phyloP scores from a whole-genome alignment of 1,140 invertebrate genomes.

The Zaprionus gabonicus region DNA sequence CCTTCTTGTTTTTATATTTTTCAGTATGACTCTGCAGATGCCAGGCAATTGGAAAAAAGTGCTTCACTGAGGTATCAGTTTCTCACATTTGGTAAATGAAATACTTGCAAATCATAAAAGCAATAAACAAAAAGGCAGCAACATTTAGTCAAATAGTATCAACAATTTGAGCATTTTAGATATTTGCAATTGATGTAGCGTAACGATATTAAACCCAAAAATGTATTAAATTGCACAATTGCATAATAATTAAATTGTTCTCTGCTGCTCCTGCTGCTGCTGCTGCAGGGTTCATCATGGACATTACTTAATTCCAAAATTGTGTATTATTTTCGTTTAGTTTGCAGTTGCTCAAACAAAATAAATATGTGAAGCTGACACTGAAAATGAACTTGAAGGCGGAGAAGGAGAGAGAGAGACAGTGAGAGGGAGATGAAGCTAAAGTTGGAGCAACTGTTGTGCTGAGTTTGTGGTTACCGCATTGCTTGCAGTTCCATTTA shows the following conservation, averaged over 20 bases:
- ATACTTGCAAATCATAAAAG: too few relatives aligned
- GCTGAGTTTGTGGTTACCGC: constrained; percentile 4
- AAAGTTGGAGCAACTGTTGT: constrained; percentile 5
- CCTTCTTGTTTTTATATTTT: too few relatives aligned
- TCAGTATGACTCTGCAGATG: too few relatives aligned
- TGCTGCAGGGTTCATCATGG: constrained; percentile 20
- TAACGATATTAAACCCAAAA: too few relatives aligned
- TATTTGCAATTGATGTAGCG: too few relatives aligned
- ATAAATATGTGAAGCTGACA: constrained; percentile 21
- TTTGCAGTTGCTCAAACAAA: constrained; percentile 23
- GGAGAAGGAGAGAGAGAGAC: not conserved
- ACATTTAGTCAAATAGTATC: too few relatives aligned
- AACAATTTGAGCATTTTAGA: too few relatives aligned
- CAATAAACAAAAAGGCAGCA: too few relatives aligned
- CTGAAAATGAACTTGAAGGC: not conserved
- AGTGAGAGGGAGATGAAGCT: not conserved
- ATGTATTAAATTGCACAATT: not conserved
- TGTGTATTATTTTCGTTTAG: constrained; percentile 29
- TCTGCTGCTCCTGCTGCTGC: not conserved
- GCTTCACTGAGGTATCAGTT: too few relatives aligned
- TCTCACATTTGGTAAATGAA: too few relatives aligned
- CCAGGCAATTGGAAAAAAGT: too few relatives aligned
- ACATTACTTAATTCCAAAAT: constrained; percentile 39
- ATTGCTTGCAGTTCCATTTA: constrained; percentile 32
- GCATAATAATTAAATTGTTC: not conserved